These are phyloP conservation scores for Drosophila lowei DNA, from an alignment of 1,140 invertebrate genomes.

Conservation along the genomic window DNA sequence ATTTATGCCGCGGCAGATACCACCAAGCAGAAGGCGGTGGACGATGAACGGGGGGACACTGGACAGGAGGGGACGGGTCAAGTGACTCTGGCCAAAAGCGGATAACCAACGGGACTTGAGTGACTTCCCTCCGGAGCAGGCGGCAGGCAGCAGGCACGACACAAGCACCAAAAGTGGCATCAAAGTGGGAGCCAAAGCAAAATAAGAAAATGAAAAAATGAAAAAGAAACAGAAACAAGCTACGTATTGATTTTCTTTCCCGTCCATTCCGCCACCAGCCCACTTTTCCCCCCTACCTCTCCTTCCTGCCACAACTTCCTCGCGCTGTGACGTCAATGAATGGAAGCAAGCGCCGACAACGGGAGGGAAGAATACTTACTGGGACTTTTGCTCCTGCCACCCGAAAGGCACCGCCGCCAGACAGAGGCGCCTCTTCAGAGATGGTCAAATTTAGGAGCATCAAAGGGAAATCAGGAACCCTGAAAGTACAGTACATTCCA, in stretches of 20 bases:
- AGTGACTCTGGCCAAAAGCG: constrained; percentile 69
- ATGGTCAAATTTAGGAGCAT: too few relatives aligned
- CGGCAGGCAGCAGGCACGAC: constrained; percentile 7
- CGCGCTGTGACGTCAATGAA: constrained; percentile 64
- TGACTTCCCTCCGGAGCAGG: constrained; percentile 55
- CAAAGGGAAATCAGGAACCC: too few relatives aligned
- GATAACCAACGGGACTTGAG: constrained; percentile 70
- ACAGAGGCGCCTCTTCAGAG: too few relatives aligned
- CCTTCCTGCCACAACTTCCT: constrained; percentile 46
- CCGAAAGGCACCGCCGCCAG: constrained; percentile 15
- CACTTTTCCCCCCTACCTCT: constrained; percentile 1
- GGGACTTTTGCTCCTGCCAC: background rate
- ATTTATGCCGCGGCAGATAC: constrained; percentile 45
- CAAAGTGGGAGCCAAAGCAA: constrained; percentile 26
- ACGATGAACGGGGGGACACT: background rate
- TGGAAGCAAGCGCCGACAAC: constrained; percentile 28
- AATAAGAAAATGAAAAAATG: constrained; percentile 37
- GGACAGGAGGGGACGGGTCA: constrained; percentile 21
- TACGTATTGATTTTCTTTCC: constrained; percentile 65
- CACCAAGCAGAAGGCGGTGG: background rate
- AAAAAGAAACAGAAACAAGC: constrained; percentile 60
- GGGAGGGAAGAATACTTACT: background rate
- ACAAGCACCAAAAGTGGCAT: constrained; percentile 28
- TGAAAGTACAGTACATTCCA: too few relatives aligned
- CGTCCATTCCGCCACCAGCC: background rate